These are phyloP conservation scores for Chauna torquata DNA, from an alignment of 2,113 vertebrate species.

Conservation along the genomic window DNA sequence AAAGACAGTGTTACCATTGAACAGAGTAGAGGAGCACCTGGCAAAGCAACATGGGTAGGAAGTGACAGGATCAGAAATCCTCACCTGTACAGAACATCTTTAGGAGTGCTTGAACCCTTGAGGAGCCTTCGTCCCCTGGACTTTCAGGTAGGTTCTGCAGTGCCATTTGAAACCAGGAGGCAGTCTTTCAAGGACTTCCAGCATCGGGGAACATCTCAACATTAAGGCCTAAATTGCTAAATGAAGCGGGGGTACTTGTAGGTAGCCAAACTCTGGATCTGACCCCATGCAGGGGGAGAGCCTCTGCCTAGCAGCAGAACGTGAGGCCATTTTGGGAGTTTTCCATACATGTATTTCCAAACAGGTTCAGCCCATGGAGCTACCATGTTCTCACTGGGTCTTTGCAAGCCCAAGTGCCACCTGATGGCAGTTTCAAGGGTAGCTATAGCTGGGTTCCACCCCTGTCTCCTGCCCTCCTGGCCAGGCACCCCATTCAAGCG, in stretches of 20 bases:
- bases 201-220: background rate
- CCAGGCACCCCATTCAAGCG: background rate
- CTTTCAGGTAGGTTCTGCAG: background rate
- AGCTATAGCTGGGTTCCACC: background rate
- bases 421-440: background rate
- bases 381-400: background rate
- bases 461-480: background rate
- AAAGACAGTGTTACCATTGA: background rate
- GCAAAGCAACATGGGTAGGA: background rate
- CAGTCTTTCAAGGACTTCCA: background rate
- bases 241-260: background rate
- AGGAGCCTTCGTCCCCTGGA: background rate
- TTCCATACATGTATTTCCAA: background rate
- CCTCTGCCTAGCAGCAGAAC: background rate
- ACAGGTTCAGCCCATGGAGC: rapidly evolving
- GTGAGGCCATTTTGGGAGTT: slow-evolving; percentile 6
- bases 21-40: background rate
- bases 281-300: background rate
- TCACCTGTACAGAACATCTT: background rate
- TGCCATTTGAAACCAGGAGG: background rate
- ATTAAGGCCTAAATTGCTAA: background rate
- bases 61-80: rapidly evolving
- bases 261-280: background rate
- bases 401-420: background rate
- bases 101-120: background rate